Percentiles rank a stretch among this genome's conserved stretches.
These are phyloP conservation scores for Hestina assimilis DNA, from an alignment of 1,140 invertebrate species.

Conservation along the genomic window DNA sequence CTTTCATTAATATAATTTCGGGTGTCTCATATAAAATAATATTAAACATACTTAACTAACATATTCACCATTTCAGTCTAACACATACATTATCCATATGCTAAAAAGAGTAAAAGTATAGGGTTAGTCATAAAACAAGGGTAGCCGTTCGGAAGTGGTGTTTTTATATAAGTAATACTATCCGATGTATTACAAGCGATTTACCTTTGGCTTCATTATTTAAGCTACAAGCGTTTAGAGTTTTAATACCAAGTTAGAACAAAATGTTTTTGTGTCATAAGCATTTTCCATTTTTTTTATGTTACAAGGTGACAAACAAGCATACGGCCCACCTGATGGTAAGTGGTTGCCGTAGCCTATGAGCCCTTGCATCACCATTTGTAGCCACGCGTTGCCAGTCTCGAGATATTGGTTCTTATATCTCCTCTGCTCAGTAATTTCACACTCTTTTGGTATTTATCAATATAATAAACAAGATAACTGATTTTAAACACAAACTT, in stretches of 20 bases:
- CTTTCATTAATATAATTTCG: conserved; percentile 17
- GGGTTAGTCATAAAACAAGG: conserved; percentile 32
- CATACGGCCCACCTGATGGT: too few relatives aligned
- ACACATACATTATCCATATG: neutral
- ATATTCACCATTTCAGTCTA: neutral
- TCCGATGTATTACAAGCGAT: conserved; percentile 36
- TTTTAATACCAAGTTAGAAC: neutral
- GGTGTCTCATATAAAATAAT: conserved; percentile 5
- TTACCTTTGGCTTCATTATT: conserved; percentile 18
- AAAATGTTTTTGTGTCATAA: too few relatives aligned
- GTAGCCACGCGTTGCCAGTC: too few relatives aligned
- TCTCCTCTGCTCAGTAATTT: too few relatives aligned
- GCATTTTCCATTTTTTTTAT: too few relatives aligned
- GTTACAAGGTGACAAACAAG: too few relatives aligned
- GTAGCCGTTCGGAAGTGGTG: conserved; percentile 36
- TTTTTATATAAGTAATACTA: conserved; percentile 48
- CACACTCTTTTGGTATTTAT: too few relatives aligned
- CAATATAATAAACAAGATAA: too few relatives aligned
- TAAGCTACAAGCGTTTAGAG: conserved; percentile 25
- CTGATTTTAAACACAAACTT: too few relatives aligned
- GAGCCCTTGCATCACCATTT: too few relatives aligned
- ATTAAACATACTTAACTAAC: neutral
- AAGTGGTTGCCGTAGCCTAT: too few relatives aligned
- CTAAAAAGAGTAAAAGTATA: neutral
- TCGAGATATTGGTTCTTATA: too few relatives aligned